A percentile compares a stretch with the other conserved stretches of the same genome.
Conservation (phyloP, 2,888 invertebrate species). For the Sisyra nigra region DNA sequence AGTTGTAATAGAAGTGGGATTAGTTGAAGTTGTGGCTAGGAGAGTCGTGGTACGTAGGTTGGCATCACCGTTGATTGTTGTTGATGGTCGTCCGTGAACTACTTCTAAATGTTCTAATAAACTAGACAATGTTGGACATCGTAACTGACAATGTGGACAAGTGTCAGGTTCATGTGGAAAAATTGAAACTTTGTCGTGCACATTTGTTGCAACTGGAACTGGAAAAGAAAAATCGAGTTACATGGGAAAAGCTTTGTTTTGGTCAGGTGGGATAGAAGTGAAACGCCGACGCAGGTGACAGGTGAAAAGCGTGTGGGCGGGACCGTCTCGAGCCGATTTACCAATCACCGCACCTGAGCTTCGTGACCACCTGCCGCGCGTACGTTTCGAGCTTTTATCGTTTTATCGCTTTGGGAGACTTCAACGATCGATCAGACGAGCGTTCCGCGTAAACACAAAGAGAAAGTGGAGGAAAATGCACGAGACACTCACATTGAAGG, state of each 20-base stretch:
- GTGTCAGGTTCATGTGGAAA: constrained; percentile 17
- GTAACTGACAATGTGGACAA: constrained; percentile 32
- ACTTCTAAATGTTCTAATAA: constrained; percentile 33
- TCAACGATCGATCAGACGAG: too few relatives aligned
- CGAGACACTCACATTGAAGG: constrained; percentile 50
- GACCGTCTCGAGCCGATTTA: too few relatives aligned
- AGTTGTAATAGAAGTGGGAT: constrained; percentile 23
- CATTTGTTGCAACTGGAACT: not conserved
- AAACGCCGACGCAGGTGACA: too few relatives aligned
- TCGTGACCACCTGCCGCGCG: too few relatives aligned
- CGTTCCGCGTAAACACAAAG: not conserved
- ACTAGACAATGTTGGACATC: constrained; percentile 29
- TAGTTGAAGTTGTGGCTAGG: constrained; percentile 12
- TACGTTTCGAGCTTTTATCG: too few relatives aligned
- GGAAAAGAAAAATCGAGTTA: not conserved
- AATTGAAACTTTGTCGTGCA: too few relatives aligned
- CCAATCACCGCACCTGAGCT: too few relatives aligned
- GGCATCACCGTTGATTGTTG: too few relatives aligned
- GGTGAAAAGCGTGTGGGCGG: too few relatives aligned
- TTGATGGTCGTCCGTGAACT: constrained; percentile 10
- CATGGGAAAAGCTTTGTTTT: too few relatives aligned
- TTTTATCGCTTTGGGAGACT: too few relatives aligned
- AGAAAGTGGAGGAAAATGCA: not conserved
- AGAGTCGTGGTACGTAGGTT: not conserved
- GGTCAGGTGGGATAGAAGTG: too few relatives aligned